These are phyloP conservation scores for Papilio polytes DNA, from an alignment of 1,140 invertebrate species.

Conservation along the genomic window DNA sequence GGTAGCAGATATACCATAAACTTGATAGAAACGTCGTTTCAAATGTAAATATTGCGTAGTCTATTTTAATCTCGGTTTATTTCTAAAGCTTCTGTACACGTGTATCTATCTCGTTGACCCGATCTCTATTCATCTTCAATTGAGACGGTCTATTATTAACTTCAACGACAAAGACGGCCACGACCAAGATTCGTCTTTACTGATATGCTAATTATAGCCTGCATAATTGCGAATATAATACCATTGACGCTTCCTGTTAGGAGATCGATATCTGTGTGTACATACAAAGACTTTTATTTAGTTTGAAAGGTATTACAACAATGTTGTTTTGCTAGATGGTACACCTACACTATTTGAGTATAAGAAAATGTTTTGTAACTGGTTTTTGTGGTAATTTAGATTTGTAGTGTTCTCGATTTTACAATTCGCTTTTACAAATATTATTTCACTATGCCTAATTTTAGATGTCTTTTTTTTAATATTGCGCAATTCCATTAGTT, in stretches of 20 bases:
- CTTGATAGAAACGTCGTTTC: neutral
- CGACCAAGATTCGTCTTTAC: neutral
- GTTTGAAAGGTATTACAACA: neutral
- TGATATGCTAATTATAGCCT: slow-evolving; percentile 11
- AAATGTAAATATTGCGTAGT: neutral
- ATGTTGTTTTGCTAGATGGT: neutral
- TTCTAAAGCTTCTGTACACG: neutral
- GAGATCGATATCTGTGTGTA: neutral
- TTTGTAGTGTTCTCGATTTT: too few species aligned
- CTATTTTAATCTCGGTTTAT: slow-evolving; percentile 14
- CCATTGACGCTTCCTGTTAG: neutral
- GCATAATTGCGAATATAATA: neutral
- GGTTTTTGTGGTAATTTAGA: too few species aligned
- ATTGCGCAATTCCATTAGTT: neutral
- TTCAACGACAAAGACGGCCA: neutral
- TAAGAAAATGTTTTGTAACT: too few species aligned
- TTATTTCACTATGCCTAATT: too few species aligned
- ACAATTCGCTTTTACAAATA: too few species aligned
- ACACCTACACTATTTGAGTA: too few species aligned
- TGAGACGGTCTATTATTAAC: slow-evolving; percentile 6
- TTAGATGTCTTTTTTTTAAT: neutral
- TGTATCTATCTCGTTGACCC: slow-evolving; percentile 7
- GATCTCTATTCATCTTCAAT: slow-evolving; percentile 21
- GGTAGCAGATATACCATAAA: neutral
- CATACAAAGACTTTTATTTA: neutral